phyloP scores from a whole-genome alignment of 2,888 invertebrate species.

The Tolmerus cingulatus region DNA sequence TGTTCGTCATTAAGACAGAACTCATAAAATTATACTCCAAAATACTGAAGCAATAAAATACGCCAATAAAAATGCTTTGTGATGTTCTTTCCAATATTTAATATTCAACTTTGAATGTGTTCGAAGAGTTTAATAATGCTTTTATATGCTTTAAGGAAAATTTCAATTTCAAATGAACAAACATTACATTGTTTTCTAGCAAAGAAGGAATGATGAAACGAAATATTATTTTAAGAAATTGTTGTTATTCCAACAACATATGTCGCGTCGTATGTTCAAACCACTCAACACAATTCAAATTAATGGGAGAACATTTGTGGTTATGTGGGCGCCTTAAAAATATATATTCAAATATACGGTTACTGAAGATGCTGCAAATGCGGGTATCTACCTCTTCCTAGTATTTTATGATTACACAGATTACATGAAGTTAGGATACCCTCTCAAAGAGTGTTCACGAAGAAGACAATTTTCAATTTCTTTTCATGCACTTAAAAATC shows the following conservation, averaged over 20 bases:
- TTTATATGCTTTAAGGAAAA: too few relatives aligned
- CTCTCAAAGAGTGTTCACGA: background rate
- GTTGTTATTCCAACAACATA: background rate
- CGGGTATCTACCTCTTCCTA: background rate
- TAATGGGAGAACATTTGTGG: background rate
- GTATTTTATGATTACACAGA: background rate
- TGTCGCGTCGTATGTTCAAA: background rate
- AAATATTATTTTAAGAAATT: background rate
- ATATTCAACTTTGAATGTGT: too few relatives aligned
- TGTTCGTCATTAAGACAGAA: background rate
- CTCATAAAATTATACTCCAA: background rate
- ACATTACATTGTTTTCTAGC: background rate
- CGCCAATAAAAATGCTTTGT: background rate
- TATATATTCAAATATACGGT: background rate
- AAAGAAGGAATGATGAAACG: background rate
- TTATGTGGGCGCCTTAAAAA: background rate
- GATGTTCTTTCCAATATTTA: background rate
- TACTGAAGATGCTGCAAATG: background rate
- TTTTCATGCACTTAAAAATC: background rate
- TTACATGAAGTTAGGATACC: background rate
- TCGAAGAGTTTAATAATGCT: too few relatives aligned
- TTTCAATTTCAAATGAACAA: too few relatives aligned
- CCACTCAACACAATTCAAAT: background rate
- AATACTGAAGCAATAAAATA: background rate
- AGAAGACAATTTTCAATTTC: background rate